These are phyloP conservation scores for Collichthys lucidus DNA, from an alignment of 2,113 vertebrate genomes.

Conservation along the genomic window DNA sequence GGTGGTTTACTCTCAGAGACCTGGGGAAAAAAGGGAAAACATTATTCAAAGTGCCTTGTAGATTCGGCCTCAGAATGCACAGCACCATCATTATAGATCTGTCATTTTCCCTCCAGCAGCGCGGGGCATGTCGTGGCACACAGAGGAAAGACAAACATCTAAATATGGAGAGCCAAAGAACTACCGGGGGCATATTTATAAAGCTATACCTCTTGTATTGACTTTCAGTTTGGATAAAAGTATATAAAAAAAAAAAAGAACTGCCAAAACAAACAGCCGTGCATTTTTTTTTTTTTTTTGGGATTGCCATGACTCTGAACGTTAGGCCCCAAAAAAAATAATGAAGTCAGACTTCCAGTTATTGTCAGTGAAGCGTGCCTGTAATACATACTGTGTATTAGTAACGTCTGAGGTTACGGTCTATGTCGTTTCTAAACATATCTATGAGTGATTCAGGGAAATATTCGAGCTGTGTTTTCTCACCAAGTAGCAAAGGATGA, in stretches of 20 bases:
- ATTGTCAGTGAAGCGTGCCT: not conserved
- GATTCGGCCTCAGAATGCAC: slow-evolving; percentile 35
- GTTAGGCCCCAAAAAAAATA: not conserved
- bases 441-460: slow-evolving; percentile 39
- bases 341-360: slow-evolving; percentile 32
- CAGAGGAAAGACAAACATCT: slow-evolving; percentile 37
- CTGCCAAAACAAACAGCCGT: slow-evolving; percentile 58
- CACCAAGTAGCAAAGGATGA: not conserved
- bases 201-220: slow-evolving; percentile 48
- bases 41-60: slow-evolving; percentile 39
- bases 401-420: slow-evolving; percentile 20
- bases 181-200: slow-evolving; percentile 41
- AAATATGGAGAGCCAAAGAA: slow-evolving; percentile 24
- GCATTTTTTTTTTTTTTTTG: slow-evolving; percentile 23
- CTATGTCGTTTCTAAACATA: slow-evolving; percentile 22
- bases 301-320: slow-evolving; percentile 25
- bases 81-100: slow-evolving; percentile 44
- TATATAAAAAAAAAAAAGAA: slow-evolving; percentile 31
- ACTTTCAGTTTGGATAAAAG: slow-evolving; percentile 44
- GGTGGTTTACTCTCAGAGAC: slow-evolving; percentile 55
- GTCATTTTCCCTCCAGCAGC: slow-evolving; percentile 36
- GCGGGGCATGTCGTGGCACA: slow-evolving; percentile 55
- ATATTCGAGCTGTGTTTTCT: slow-evolving; percentile 16
- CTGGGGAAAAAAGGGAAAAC: slow-evolving; percentile 50
- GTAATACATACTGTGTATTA: slow-evolving; percentile 13